Conservation (phyloP, 2,113 vertebrate species). For the Tichodroma muraria region DNA sequence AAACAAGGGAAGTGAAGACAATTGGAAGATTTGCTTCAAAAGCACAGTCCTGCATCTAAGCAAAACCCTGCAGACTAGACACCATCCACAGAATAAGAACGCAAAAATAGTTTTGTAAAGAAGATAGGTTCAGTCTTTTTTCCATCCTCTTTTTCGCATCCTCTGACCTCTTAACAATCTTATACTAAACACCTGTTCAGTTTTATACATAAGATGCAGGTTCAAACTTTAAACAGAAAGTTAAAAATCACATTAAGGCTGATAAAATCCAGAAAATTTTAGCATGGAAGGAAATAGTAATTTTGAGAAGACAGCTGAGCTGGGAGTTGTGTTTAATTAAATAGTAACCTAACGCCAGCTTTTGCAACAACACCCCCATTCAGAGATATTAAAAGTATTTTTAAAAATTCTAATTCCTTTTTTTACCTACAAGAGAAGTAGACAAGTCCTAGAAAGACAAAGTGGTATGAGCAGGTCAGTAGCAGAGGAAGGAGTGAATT, state of each 20-base stretch:
- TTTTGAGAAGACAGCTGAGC: neutral
- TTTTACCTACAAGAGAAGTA: neutral
- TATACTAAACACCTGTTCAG: neutral
- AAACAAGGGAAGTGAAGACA: neutral
- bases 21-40: neutral
- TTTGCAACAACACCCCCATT: neutral
- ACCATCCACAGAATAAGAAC: neutral
- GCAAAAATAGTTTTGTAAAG: neutral
- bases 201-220: neutral
- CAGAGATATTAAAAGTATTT: neutral
- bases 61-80: neutral
- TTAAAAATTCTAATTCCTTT: neutral
- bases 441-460: neutral
- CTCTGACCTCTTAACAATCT: neutral
- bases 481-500: neutral
- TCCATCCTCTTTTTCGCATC: neutral
- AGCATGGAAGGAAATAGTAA: neutral
- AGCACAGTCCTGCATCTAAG: neutral
- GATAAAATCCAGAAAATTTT: neutral
- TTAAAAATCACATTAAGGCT: neutral
- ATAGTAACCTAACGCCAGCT: neutral
- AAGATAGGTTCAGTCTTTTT: neutral
- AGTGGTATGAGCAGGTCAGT: neutral
- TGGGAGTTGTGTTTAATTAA: neutral
- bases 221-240: neutral